Evolutionary conservation across 2,113 vertebrate species (phyloP), one percentile per base, ranked within the genome.

Genomic region (Archocentrus centrarchus): DNA sequence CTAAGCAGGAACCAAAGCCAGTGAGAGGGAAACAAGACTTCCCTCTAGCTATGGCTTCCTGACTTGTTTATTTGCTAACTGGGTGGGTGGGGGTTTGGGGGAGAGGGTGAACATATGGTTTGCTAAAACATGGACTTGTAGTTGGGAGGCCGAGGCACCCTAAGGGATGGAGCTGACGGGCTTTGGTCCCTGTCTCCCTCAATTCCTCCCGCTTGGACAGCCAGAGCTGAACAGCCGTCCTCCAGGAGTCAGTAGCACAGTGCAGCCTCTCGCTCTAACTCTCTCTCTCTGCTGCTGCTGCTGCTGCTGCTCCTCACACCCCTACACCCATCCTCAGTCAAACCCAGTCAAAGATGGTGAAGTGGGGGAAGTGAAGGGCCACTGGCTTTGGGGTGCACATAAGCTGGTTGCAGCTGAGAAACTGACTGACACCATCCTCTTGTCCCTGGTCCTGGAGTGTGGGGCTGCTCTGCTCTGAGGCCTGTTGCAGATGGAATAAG

Each of bases 71-170:
- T 96, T 94, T 95, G 92, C 90, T 93, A 91, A 91, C 92, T 91
- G 93, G 90, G 85, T 85, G 80, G 87, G 86, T 60, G 88, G 78
- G 86, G 77, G 83, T 80, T 79, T 79, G 30, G 35, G 39, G 82
- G 57, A 82, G 89, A 86, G 94, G 90, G 83, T 84, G 94, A 96
- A 96, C 96, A 96, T 96, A 96, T 96, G 96, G 95, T 95, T 92
- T 93, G 94, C 94, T 96, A 96, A 96, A 96, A 95, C 92, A 95
- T 84, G 93, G 94, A 94, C 96, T 96, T 96, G 95, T 96, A 95
- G 95, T 96, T 87, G 89, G 88, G 91, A 95, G 93, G 93, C 94
- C 93, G 53, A 91, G 93, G 91, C 91, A 91, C 92, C 95, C 94
- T 86, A 75, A 94, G 94, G 95, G 93, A 92, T 89, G 83, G 86